Conservation (phyloP, 2,797 vertebrate species). For the Takifugu ocellatus region DNA sequence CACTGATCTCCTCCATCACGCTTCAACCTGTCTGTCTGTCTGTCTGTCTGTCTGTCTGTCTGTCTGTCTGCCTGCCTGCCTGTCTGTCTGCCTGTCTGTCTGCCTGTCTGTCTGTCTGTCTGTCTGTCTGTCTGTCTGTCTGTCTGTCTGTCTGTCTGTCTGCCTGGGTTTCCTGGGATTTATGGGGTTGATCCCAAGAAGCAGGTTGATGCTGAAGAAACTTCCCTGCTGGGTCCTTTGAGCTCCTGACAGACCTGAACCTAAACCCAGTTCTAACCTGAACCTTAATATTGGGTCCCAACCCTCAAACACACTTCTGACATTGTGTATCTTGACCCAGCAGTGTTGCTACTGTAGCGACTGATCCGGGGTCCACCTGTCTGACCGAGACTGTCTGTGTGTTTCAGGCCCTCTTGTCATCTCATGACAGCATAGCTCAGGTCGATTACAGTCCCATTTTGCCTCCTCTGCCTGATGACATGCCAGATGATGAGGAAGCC, state of each 20-base stretch:
- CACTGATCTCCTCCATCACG: neutral
- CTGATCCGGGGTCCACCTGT: no score
- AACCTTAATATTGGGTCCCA: neutral
- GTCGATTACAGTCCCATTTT: slow-evolving; percentile 84
- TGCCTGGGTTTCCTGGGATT: no score
- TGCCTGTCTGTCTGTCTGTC: neutral
- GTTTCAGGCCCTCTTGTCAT: slow-evolving; percentile 82
- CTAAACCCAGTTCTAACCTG: no score
- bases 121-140: no score
- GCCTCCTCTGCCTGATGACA: slow-evolving; percentile 81
- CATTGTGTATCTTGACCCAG: no score
- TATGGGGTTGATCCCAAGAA: no score
- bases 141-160: no score
- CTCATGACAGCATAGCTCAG: slow-evolving; percentile 87
- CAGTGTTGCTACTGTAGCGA: no score
- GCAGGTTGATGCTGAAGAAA: no score
- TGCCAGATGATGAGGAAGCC: slow-evolving; percentile 86
- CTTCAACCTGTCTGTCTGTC: neutral
- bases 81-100: neutral
- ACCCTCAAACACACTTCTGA: neutral
- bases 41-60: neutral
- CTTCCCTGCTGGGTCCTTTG: no score
- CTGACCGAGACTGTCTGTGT: neutral
- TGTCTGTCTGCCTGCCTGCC: no score
- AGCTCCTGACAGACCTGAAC: no score